phyloP scores from a whole-genome alignment of 2,888 invertebrate genomes.

The Therioaphis trifolii region DNA sequence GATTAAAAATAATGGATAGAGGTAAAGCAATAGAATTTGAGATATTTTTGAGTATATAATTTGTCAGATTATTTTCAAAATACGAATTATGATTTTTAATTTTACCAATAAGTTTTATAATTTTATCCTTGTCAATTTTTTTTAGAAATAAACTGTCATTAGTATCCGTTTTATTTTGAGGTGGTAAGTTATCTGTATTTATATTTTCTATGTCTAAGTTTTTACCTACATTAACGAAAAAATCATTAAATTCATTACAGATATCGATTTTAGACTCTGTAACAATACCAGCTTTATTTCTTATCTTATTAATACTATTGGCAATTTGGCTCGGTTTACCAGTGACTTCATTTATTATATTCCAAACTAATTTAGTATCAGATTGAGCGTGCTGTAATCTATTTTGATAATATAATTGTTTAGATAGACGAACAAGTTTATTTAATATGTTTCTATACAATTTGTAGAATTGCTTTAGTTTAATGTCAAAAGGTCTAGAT shows the following conservation, averaged over 20 bases:
- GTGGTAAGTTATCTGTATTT: neutral
- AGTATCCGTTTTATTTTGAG: neutral
- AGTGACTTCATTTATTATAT: neutral
- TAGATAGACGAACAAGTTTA: neutral
- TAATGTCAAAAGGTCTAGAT: neutral
- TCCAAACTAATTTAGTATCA: neutral
- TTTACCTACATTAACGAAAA: neutral
- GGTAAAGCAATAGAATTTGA: no score
- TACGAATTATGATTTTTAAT: neutral
- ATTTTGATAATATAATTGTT: constrained; percentile 2
- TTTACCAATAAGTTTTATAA: neutral
- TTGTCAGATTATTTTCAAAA: neutral
- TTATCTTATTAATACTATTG: neutral
- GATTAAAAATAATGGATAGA: no score
- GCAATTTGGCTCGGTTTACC: neutral
- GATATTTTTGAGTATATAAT: no score
- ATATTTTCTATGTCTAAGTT: neutral
- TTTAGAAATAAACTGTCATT: neutral
- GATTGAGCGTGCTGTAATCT: neutral
- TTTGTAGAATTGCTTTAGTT: neutral
- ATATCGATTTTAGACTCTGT: neutral
- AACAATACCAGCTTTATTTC: neutral
- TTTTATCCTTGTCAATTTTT: neutral
- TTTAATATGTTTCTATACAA: neutral
- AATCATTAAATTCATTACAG: constrained; percentile 5